phyloP scores from a whole-genome alignment of 2,888 invertebrate species.

The Nematopogon swammerdamellus region DNA sequence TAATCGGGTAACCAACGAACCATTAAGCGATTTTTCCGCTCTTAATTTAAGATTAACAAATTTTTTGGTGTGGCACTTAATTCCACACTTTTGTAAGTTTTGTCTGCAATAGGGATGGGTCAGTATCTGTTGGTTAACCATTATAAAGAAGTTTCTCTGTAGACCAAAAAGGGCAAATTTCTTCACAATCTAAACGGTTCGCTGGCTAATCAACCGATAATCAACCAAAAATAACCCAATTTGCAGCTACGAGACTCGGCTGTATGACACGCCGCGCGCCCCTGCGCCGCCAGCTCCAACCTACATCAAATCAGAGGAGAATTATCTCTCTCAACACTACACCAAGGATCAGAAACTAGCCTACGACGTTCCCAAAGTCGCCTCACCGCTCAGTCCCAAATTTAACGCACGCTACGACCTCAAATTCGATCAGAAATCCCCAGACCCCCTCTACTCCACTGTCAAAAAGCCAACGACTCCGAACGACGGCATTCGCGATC shows the following conservation, averaged over 20 bases:
- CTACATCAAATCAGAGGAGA: slow-evolving; percentile 29
- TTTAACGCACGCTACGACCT: slow-evolving; percentile 46
- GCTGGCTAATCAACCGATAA: background rate
- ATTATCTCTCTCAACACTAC: slow-evolving; percentile 22
- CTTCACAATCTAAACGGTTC: background rate
- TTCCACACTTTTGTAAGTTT: no score
- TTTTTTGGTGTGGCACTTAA: no score
- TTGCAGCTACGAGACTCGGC: slow-evolving; percentile 53
- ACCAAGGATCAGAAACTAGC: slow-evolving; percentile 31
- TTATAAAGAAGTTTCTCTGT: no score
- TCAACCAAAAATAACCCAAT: slow-evolving; percentile 9
- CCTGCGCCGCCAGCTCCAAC: slow-evolving; percentile 24
- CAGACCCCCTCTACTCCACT: slow-evolving; percentile 40
- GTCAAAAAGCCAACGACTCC: slow-evolving; percentile 28
- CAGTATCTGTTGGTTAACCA: no score
- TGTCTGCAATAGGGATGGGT: no score
- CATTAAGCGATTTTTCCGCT: no score
- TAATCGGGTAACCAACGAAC: no score
- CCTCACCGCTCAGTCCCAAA: slow-evolving; percentile 40
- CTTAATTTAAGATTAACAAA: no score
- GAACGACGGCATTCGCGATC: slow-evolving; percentile 36
- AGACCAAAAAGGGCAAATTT: no score
- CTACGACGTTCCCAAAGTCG: slow-evolving; percentile 28
- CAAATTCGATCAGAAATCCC: slow-evolving; percentile 36
- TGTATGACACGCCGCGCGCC: slow-evolving; percentile 47